phyloP scores from a whole-genome alignment of 2,888 invertebrate species.

The Malthinus flaveolus region DNA sequence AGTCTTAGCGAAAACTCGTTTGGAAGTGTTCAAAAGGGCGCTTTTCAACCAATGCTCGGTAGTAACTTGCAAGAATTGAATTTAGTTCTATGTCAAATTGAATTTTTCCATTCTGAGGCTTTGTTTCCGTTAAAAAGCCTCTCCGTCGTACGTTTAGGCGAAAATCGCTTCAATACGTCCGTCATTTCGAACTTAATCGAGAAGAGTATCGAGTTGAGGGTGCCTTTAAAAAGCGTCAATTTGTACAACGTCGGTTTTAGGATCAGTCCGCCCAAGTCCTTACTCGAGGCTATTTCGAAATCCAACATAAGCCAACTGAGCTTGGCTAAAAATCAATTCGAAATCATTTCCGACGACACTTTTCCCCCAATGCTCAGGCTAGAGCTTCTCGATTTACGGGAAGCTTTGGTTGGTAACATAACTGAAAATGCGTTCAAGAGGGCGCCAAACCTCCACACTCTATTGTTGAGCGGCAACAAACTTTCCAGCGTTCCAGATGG shows the following conservation, averaged over 20 bases:
- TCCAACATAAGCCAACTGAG: conserved; percentile 57
- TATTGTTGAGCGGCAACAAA: conserved; percentile 60
- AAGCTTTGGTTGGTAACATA: conserved; percentile 57
- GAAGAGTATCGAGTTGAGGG: conserved; percentile 48
- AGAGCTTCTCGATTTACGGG: conserved; percentile 60
- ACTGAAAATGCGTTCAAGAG: conserved; percentile 56
- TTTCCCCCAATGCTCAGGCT: conserved; percentile 63
- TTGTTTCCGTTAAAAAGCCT: conserved; percentile 57
- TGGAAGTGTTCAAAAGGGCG: conserved; percentile 51
- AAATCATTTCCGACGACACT: conserved; percentile 55
- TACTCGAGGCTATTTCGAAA: conserved; percentile 58
- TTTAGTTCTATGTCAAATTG: conserved; percentile 59
- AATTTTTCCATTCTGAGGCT: conserved; percentile 58
- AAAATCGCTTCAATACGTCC: conserved; percentile 58
- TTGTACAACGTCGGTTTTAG: conserved; percentile 60
- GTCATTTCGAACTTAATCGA: conserved; percentile 55
- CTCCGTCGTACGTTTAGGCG: conserved; percentile 56
- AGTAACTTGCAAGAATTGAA: conserved; percentile 55
- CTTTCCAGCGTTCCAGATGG: conserved; percentile 59
- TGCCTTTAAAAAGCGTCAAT: conserved; percentile 57
- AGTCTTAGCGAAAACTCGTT: conserved; percentile 62
- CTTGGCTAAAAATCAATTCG: conserved; percentile 61
- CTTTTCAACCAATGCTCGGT: conserved; percentile 57
- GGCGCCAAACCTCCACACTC: conserved; percentile 58
- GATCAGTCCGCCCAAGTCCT: conserved; percentile 54